Base-by-base conservation (phyloP, 2,797 vertebrate species). In the Anguilla obscura region DNA sequence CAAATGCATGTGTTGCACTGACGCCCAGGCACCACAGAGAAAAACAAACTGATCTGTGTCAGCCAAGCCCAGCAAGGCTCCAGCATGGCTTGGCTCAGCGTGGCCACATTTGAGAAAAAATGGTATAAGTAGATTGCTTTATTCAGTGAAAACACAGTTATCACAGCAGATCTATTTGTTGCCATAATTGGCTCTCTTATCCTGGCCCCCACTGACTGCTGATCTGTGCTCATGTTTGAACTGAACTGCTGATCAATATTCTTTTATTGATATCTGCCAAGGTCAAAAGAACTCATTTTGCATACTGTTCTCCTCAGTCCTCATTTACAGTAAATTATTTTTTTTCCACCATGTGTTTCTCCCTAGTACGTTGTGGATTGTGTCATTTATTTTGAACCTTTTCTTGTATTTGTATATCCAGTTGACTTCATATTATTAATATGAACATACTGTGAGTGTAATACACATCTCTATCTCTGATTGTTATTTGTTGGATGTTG, bases 201-300 rank as follows among this genome's bases (percentile, higher is more conserved):
- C 83, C 66, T 85, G 60, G 6, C 30, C 48, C 33, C 82, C 33
- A 40, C 50, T 88, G 66, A 56, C 50, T 24, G 33, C 36, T 69
- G 63, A 12, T 27, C 56, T 83, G 56, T 82, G 79, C 88, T 91
- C 86, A 90, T 90, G 24, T 91, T 93, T 92, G 3, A 90, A 90
- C 91, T 90, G 58, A 91, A 88, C 84, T 88, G 58, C 54, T 86
- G 89, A 93, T 95, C 93, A 66, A 94, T 93, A 90, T 80, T 87
- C 89, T 30, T 84, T 89, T 84, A 90, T 91, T 86, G 60, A 33
- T 33, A 58, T 85, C 74, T 71, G 58, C 18, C 45, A 88, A 74
- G 89, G 74, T 85, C 88, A 89, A 79, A 89, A 1, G 82, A 83
- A 33, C 74, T 76, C 7, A 0, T 74, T 56, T 14, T 40, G 56